phyloP scores from a whole-genome alignment of 2,797 vertebrate species.

The Spinibarbus caldwelli region DNA sequence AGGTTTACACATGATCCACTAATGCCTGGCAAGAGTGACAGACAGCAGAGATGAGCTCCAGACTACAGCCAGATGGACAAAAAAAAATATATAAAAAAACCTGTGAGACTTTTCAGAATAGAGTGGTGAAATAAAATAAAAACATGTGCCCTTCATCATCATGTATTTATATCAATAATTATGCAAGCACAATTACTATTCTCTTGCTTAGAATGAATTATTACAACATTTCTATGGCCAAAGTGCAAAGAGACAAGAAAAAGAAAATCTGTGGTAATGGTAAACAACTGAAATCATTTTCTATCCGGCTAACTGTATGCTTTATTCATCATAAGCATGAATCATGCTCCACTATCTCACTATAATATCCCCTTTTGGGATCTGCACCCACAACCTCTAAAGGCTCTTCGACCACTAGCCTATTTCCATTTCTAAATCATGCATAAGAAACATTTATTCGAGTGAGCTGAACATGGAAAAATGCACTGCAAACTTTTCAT shows the following conservation, averaged over 20 bases:
- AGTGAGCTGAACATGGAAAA: background rate
- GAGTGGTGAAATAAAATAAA: background rate
- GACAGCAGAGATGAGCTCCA: conserved; percentile 42
- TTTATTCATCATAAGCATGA: background rate
- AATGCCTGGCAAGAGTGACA: conserved; percentile 49
- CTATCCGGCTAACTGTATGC: background rate
- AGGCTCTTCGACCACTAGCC: background rate
- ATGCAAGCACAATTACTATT: background rate
- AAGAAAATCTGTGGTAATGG: background rate
- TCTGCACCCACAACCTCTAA: background rate
- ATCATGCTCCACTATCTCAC: background rate
- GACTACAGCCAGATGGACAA: background rate
- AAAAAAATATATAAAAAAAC: background rate
- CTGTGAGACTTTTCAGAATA: background rate
- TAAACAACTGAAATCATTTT: background rate
- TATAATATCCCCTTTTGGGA: background rate
- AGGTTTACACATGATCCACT: conserved; percentile 71
- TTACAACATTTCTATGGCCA: background rate
- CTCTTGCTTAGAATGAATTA: background rate
- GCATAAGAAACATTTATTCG: background rate
- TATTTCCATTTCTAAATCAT: background rate
- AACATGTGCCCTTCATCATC: no score
- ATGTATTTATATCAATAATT: background rate
- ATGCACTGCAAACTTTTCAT: background rate
- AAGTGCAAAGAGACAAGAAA: background rate